Percentiles rank a stretch among this genome's conserved stretches.
These are phyloP conservation scores for Zaprionus nigranus DNA, from an alignment of 1,140 invertebrate genomes.

Conservation along the genomic window DNA sequence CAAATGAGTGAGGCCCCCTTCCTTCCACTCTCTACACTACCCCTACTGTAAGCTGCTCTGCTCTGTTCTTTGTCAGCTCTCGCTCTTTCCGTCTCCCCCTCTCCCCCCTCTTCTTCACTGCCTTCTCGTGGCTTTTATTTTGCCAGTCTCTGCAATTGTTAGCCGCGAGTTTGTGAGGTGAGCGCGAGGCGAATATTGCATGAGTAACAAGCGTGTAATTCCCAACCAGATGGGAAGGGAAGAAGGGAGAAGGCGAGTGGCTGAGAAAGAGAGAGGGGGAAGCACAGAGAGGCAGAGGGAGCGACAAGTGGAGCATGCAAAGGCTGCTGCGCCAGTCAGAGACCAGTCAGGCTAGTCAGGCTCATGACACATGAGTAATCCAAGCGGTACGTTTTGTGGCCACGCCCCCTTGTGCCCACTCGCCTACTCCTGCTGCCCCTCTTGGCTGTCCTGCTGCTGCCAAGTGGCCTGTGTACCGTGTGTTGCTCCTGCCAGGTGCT, in stretches of 20 bases:
- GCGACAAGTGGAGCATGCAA: neutral
- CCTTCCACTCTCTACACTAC: neutral
- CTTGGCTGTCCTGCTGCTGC: conserved; percentile 14
- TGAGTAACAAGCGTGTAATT: conserved; percentile 79
- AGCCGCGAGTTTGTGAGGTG: conserved; percentile 41
- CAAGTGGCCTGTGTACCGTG: conserved; percentile 23
- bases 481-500: neutral
- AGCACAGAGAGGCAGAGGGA: neutral
- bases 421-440: neutral
- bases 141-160: conserved; percentile 47
- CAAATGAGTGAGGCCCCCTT: conserved; percentile 36
- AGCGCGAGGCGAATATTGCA: conserved; percentile 55
- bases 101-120: too few relatives aligned
- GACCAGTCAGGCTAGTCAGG: conserved; percentile 34
- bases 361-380: conserved; percentile 41
- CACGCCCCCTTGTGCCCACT: neutral
- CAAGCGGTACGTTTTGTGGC: conserved; percentile 25
- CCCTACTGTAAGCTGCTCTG: conserved; percentile 8
- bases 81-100: neutral
- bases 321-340: conserved; percentile 6
- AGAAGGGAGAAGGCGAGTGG: neutral
- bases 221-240: conserved; percentile 3
- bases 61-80: conserved; percentile 52
- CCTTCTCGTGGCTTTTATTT: conserved; percentile 13
- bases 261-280: neutral